A percentile compares a stretch with the other conserved stretches of the same genome.
phyloP scores from a whole-genome alignment of 2,113 vertebrate genomes.

The Corythaixoides concolor region DNA sequence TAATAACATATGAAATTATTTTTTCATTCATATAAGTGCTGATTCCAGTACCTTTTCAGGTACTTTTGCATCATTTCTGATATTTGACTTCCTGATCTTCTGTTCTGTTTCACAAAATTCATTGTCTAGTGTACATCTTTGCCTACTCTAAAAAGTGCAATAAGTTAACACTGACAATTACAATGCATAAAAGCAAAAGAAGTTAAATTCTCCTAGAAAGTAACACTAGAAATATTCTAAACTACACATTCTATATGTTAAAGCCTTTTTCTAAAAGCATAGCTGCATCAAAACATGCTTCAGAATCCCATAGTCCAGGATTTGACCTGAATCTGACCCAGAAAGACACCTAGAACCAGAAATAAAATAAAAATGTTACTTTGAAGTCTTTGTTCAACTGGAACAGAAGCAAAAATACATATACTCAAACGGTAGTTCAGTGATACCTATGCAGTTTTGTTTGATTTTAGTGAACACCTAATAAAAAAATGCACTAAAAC shows the following conservation, averaged over 20 bases:
- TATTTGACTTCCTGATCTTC: background rate
- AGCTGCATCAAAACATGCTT: background rate
- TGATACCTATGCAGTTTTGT: background rate
- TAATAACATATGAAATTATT: background rate
- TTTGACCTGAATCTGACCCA: background rate
- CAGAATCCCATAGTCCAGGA: background rate
- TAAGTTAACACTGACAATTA: background rate
- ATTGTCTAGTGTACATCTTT: background rate
- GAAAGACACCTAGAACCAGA: background rate
- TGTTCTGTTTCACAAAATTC: background rate
- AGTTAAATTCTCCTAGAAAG: background rate
- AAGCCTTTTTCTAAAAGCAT: background rate
- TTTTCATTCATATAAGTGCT: background rate
- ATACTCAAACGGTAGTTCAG: background rate
- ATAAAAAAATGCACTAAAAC: background rate
- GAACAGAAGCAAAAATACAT: background rate
- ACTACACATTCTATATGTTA: background rate
- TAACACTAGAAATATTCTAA: background rate
- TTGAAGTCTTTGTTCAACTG: background rate
- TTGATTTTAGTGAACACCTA: background rate
- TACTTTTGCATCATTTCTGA: slow-evolving; percentile 16
- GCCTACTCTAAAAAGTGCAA: background rate
- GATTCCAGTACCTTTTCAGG: slow-evolving; percentile 40
- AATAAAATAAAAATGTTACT: background rate
- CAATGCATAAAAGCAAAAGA: background rate